Evolutionary conservation across 2,888 invertebrate species (phyloP), one percentile per base, ranked within the genome.

Genomic region (Orchesella flavescens): DNA sequence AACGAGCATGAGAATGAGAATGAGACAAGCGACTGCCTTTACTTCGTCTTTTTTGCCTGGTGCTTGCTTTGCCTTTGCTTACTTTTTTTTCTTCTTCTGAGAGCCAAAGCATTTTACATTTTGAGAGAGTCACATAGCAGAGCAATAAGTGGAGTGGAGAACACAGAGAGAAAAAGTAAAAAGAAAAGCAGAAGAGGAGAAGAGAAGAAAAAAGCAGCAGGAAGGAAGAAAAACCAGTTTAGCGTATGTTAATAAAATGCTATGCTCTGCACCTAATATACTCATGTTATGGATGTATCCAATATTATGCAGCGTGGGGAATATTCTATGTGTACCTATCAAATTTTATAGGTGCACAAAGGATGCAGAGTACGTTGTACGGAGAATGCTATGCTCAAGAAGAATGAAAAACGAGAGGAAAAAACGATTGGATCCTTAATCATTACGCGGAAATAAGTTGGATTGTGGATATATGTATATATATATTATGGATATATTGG

Each of bases 211-310:
- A 69, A 57, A 76, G 68, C 55, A 46, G 75, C 81, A 81, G 81
- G 81, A 75, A 81, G 81, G 81, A 81, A 81, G 81, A 81, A 74
- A 81, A 81, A 81, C 81, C 81, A 75, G 81, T 81, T 81, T 81
- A 65, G 72, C 53, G n/a, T 72, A 71, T 78, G 69, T 61, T 69
- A 71, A 73, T 53, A 17, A 17, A 53, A 53, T 53, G 53, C 15
- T 53, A 3, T 53, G 53, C n/a, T 53, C 2, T 53, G n/a, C 53
- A 53, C 53, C 10, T n/a, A 53, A 10, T n/a, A 10, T 46, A 46
- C 13, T 46, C 46, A 46, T 53, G 34, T 34, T 34, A n/a, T 53
- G n/a, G 2, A 53, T 53, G 4, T n/a, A 53, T 53, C 15, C 53
- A 53, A n/a, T n/a, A 53, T 13, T 53, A 53, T 13, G 13, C 53